Evolutionary conservation across 2,888 invertebrate species (phyloP).

Genomic region (Temnothorax unifasciatus): DNA sequence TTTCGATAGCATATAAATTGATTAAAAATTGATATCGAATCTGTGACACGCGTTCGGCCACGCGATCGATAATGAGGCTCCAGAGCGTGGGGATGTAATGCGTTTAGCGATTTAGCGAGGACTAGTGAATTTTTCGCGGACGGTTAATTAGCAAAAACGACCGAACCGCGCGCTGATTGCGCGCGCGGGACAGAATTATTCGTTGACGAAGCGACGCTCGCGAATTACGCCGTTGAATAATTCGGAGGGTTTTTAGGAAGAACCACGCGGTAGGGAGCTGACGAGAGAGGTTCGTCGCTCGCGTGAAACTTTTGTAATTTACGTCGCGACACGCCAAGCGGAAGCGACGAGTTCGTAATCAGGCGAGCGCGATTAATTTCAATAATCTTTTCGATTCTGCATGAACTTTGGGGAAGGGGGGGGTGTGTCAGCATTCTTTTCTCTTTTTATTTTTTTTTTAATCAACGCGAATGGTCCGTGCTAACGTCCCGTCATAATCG

Average conservation of each 20-base stretch:
- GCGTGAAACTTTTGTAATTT: conserved; percentile 45
- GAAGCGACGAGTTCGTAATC: conserved; percentile 3
- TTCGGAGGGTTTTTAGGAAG: conserved; percentile 49
- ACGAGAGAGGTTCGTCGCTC: conserved; percentile 39
- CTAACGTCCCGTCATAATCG: neutral
- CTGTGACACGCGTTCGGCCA: neutral
- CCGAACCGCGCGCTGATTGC: conserved; percentile 44
- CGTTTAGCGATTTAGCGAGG: conserved; percentile 48
- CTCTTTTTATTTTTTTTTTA: neutral
- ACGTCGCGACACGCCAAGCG: conserved; percentile 15
- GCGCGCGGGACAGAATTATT: conserved; percentile 39
- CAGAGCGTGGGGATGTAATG: conserved; percentile 5
- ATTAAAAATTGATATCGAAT: conserved; percentile 22
- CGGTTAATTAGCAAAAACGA: conserved; percentile 51
- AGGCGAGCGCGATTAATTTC: conserved; percentile 35
- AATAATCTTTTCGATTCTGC: conserved; percentile 27
- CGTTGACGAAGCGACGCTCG: conserved; percentile 51
- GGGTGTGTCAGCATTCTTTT: neutral
- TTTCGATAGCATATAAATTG: neutral
- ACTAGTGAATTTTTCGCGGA: conserved; percentile 42
- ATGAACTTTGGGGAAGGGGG: neutral
- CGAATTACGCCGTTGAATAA: conserved; percentile 53
- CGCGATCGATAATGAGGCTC: conserved; percentile 34
- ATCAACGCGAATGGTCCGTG: neutral
- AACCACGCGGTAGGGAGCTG: conserved; percentile 4